These are phyloP conservation scores for Nymphalis io DNA, from an alignment of 1,140 invertebrate species.

Conservation along the genomic window DNA sequence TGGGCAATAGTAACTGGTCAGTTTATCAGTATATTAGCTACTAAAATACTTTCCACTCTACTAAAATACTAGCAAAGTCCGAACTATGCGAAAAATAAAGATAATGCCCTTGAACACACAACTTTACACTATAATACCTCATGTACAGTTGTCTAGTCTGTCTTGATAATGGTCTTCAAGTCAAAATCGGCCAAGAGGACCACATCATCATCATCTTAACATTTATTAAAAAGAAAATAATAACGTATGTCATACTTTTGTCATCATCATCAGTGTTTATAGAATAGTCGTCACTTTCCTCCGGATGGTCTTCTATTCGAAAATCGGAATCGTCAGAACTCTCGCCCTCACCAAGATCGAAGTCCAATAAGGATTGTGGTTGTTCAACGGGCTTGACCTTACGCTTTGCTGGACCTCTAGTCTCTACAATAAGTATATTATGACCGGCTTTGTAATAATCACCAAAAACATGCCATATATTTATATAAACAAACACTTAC, in stretches of 20 bases:
- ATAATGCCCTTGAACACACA: no score
- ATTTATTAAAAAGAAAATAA: conserved; percentile 4
- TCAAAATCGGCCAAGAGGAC: no score
- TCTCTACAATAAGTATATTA: conserved; percentile 82
- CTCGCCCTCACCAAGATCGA: conserved; percentile 94
- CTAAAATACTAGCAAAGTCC: no score
- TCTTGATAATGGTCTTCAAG: no score
- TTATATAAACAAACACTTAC: conserved; percentile 47
- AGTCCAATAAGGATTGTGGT: conserved; percentile 87
- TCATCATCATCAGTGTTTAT: conserved; percentile 81
- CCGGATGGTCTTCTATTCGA: conserved; percentile 92
- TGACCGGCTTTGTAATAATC: conserved; percentile 11
- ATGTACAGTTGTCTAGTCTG: no score
- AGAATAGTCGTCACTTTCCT: conserved; percentile 86
- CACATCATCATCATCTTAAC: not conserved
- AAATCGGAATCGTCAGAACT: conserved; percentile 98
- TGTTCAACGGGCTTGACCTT: conserved; percentile 91
- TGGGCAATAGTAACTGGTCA: no score
- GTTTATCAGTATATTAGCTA: no score
- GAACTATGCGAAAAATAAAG: no score
- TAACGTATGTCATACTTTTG: conserved; percentile 57
- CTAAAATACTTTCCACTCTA: no score
- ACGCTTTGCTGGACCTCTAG: conserved; percentile 91
- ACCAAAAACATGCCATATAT: not conserved
- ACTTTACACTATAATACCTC: no score